Evolutionary conservation across 2,797 vertebrate species (phyloP), one percentile per base, ranked within the genome.

Genomic region (Cossypha dichroa): DNA sequence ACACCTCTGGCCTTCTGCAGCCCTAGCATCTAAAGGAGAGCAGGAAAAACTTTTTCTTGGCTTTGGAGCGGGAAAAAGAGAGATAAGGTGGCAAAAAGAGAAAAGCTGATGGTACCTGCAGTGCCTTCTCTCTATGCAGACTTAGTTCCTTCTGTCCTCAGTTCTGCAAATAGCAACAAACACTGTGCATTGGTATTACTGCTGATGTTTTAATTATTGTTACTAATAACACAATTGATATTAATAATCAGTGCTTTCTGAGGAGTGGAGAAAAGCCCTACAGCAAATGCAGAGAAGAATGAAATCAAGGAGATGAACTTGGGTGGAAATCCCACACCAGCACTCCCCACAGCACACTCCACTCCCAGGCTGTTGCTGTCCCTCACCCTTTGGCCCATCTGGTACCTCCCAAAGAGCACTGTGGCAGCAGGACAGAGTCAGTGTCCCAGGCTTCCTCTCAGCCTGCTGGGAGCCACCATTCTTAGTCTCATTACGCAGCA

Each of bases 321-420:
- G 59, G 38, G 31, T 36, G 21, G 46, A 73, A 75, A 75, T 5
- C 6, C 49, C 41, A 36, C 1, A 5, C 26, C 29, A 45, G 43
- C 19, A 25, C 12, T 59, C 8, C 40, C 28, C 2, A 1, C 36
- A 56, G 29, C 51, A 28, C 1, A 2, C n/a, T 64, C 34, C 1
- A 1, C 20, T 15, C 18, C 63, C 7, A 0, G 0, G 0, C 16
- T 1, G 2, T 23, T 2, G 10, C 36, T 79, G 43, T 64, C 41
- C 41, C 46, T 46, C 56, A 74, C 12, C 15, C 48, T 6, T 0
- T 1, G 1, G 34, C 36, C 40, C 26, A 26, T 34, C 33, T 63
- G 70, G 21, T n/a, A 12, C 7, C 8, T 77, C 55, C 36, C 29
- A 17, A 40, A 85, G 33, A 69, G 43, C 2, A 0, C 31, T 3